Percentiles rank a stretch among this genome's conserved stretches.
Evolutionary conservation across 92 coral and sea anemone genomes (phyloP).

Genomic region (Galaxea fascicularis): DNA sequence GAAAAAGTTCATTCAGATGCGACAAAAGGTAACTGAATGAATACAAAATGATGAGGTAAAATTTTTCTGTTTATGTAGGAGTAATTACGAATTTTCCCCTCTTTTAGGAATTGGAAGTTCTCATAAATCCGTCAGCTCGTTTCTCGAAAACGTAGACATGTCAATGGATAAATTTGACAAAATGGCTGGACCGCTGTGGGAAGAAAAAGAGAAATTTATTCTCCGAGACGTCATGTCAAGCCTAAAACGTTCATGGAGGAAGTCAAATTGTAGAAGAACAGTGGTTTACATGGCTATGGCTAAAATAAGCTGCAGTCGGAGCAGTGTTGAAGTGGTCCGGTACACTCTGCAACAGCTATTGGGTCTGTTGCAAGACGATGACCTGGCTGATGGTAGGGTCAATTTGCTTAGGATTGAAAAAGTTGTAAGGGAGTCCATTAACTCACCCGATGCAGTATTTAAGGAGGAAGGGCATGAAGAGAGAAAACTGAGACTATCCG

Average conservation of each 20-base stretch:
- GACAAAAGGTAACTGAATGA: too few relatives aligned
- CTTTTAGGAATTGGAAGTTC: too few relatives aligned
- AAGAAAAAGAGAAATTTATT: not conserved
- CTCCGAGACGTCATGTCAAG: not conserved
- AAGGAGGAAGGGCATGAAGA: conserved; percentile 8
- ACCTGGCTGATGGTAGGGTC: not conserved
- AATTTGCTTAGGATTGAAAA: conserved; percentile 2
- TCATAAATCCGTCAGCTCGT: not conserved
- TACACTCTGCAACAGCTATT: not conserved
- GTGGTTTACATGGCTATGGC: not conserved
- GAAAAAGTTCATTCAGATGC: too few relatives aligned
- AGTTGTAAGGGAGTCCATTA: conserved; percentile 5
- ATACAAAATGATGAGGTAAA: too few relatives aligned
- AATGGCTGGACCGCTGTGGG: not conserved
- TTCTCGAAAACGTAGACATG: not conserved
- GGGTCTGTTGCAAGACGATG: not conserved
- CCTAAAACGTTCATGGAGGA: not conserved
- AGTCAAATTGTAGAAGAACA: not conserved
- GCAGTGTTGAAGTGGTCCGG: not conserved
- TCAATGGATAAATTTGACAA: not conserved
- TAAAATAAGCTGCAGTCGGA: not conserved
- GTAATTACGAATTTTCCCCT: too few relatives aligned
- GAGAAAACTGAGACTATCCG: not conserved
- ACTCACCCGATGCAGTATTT: not conserved
- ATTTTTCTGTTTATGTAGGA: too few relatives aligned